Base-by-base conservation (phyloP, 2,113 vertebrate species). In the Corythornis cristatus region DNA sequence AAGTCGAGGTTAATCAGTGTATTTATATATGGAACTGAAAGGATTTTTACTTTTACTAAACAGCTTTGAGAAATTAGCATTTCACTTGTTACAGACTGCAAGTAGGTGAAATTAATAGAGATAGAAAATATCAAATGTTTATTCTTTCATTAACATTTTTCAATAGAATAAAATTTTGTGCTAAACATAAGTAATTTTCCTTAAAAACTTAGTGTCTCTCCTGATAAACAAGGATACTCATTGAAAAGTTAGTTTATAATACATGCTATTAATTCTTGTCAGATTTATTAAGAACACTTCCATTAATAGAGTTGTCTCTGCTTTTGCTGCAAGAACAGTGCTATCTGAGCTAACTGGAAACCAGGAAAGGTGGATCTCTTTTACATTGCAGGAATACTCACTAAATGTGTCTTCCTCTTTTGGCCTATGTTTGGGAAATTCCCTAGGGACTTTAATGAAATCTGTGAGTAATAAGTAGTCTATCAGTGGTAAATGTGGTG, bases 21-120 rank as follows among this genome's bases (percentile, higher is more conserved):
- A 48, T 54, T 88, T 90, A 84, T 46, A 58, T 43, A 46, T 51
- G 48, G 37, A 88, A 56, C 35, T 37, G 64, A 89, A 91, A 70
- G 43, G 46, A 84, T 77, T 96, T 93, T 95, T 79, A 48, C 11
- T 76, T 87, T 82, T 70, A 82, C 93, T 70, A 73, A 92, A 73
- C 9, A 82, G 58, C 33, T 79, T 87, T 74, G 54, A 89, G 51
- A 79, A 95, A 77, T 82, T 90, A 93, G 64, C 15, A 33, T 90
- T 83, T 71, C 72, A 78, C 75, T 85, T 83, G 67, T 76, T 71
- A 84, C 42, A 51, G 0, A 4, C 50, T 77, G 58, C 31, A 62
- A 89, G 37, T 11, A 60, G 13, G 12, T 83, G 83, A 45, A 25
- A 37, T 79, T 96, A 78, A 43, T 29, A 92, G 13, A 13, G 35